phyloP scores from a whole-genome alignment of 2,797 vertebrate species.

The Chrysocyon brachyurus region DNA sequence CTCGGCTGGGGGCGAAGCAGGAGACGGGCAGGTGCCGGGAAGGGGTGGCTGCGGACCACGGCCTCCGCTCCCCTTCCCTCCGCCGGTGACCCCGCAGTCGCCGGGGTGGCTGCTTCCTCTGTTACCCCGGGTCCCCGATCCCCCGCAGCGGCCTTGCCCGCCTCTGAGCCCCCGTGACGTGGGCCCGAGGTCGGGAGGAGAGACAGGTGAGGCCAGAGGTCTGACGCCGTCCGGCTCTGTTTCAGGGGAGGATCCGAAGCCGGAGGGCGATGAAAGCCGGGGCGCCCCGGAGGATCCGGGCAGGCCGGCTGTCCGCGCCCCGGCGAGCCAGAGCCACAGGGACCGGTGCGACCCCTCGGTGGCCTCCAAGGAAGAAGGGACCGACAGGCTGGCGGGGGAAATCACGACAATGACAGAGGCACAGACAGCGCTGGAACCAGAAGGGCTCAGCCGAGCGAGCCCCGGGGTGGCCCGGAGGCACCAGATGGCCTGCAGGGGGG shows the following conservation, averaged over 20 bases:
- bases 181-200: not conserved
- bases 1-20: not conserved
- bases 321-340: constrained; percentile 80
- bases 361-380: constrained; percentile 87
- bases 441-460: constrained; percentile 66
- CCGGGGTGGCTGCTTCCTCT: not conserved
- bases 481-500: not conserved
- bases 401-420: constrained; percentile 87
- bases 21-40: no score
- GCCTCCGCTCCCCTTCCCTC: not conserved
- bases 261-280: constrained; percentile 75
- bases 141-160: no score
- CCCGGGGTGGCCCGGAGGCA: constrained; percentile 22
- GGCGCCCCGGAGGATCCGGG: constrained; percentile 77
- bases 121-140: not conserved
- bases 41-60: not conserved
- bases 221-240: constrained; percentile 77
- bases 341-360: constrained; percentile 81
- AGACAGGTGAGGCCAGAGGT: not conserved
- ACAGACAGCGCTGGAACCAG: constrained; percentile 83
- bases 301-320: constrained; percentile 64
- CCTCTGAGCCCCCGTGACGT: not conserved
- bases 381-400: constrained; percentile 87
- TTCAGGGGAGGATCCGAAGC: constrained; percentile 84
- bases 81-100: not conserved